Evolutionary conservation across 2,797 vertebrate species (phyloP).

Genomic region (Nyctibius grandis): DNA sequence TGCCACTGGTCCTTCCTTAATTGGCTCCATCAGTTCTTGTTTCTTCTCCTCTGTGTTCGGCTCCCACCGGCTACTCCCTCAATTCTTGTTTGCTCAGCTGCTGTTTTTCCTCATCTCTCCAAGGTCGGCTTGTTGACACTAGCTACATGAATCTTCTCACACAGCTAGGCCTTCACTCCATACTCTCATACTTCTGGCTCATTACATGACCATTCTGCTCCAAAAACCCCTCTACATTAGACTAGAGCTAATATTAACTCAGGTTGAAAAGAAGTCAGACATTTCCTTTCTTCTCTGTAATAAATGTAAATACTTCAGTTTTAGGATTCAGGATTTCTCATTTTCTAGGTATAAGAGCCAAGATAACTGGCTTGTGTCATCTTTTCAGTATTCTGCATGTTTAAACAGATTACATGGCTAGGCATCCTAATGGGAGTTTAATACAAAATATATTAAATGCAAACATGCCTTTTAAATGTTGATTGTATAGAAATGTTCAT

Average conservation of each 20-base stretch:
- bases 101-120: too few relatives aligned
- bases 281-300: neutral
- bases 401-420: neutral
- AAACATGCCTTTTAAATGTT: neutral
- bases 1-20: too few relatives aligned
- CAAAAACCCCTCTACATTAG: neutral
- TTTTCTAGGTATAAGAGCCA: neutral
- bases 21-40: too few relatives aligned
- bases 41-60: too few relatives aligned
- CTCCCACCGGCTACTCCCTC: too few relatives aligned
- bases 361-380: neutral
- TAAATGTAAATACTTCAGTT: neutral
- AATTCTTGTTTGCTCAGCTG: too few relatives aligned
- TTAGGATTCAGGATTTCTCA: neutral
- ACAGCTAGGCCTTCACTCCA: too few relatives aligned
- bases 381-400: neutral
- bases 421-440: neutral
- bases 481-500: neutral
- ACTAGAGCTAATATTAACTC: neutral
- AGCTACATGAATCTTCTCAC: too few relatives aligned
- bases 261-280: neutral
- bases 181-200: too few relatives aligned
- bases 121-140: too few relatives aligned
- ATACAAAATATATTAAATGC: neutral
- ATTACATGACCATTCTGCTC: too few relatives aligned